These are phyloP conservation scores for Venturia canescens DNA, from an alignment of 1,140 invertebrate species.

Conservation along the genomic window DNA sequence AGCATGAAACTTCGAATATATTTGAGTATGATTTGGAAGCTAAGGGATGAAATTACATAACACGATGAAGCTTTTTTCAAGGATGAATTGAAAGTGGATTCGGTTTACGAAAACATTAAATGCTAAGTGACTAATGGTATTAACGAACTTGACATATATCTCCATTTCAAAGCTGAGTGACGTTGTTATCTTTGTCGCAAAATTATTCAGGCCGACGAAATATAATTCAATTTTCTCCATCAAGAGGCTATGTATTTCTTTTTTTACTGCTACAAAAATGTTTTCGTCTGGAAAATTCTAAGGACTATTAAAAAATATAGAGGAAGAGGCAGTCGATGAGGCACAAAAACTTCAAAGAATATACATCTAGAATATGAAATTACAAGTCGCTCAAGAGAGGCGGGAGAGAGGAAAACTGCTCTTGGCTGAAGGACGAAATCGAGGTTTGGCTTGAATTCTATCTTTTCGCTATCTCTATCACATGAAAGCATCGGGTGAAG, in stretches of 20 bases:
- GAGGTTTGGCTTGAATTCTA: conserved; percentile 22
- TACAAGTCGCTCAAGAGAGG: conserved; percentile 64
- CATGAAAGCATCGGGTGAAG: background rate
- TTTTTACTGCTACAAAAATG: conserved; percentile 1
- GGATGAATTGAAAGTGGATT: no score
- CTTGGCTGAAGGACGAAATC: conserved; percentile 43
- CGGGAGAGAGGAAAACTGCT: conserved; percentile 28
- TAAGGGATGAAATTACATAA: no score
- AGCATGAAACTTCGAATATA: no score
- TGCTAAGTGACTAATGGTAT: no score
- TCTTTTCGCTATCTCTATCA: background rate
- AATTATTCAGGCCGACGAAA: conserved; percentile 31
- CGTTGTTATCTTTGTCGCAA: background rate
- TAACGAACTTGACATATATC: no score
- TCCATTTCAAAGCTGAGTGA: no score
- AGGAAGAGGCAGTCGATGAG: conserved; percentile 60
- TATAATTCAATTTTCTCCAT: conserved; percentile 21
- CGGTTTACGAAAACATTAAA: no score
- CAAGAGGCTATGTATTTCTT: background rate
- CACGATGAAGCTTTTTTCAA: no score
- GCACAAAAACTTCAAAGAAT: conserved; percentile 68
- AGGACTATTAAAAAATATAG: conserved; percentile 26
- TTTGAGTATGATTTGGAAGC: no score
- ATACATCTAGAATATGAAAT: conserved; percentile 54
- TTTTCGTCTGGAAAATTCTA: background rate